These are phyloP conservation scores for Drosophila kokeensis DNA, from an alignment of 2,888 invertebrate species.

Conservation along the genomic window DNA sequence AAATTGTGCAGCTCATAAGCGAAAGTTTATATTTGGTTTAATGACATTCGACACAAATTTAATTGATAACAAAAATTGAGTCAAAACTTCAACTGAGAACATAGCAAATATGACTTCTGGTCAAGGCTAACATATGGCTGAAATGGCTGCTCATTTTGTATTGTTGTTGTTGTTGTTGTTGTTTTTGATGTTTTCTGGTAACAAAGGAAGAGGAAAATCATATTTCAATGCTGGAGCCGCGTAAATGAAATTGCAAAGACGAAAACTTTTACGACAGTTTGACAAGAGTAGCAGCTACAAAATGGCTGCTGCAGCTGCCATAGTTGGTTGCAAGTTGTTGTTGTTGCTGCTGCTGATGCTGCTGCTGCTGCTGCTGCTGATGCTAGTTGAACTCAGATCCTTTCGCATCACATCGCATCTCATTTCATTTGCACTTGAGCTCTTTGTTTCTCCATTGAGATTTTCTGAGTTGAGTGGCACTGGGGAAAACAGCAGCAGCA, in stretches of 20 bases:
- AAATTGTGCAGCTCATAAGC: background rate
- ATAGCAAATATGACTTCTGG: background rate
- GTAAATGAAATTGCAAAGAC: constrained; percentile 57
- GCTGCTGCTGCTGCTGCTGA: constrained; percentile 18
- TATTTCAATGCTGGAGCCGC: constrained; percentile 54
- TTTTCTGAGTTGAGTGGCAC: constrained; percentile 32
- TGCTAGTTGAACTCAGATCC: constrained; percentile 13
- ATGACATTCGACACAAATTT: background rate
- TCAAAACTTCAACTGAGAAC: constrained; percentile 8
- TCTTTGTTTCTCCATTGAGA: constrained; percentile 60
- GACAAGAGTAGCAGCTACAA: constrained; percentile 42
- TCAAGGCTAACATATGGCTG: constrained; percentile 13
- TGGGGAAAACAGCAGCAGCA: constrained; percentile 3
- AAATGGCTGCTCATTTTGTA: constrained; percentile 18
- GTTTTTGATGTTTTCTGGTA: constrained; percentile 5
- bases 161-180: constrained; percentile 23
- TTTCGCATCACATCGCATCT: constrained; percentile 40
- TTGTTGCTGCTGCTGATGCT: constrained; percentile 7
- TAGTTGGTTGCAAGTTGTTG: constrained; percentile 9
- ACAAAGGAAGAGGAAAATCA: constrained; percentile 46
- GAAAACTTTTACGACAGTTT: constrained; percentile 58
- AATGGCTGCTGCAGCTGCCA: constrained; percentile 26
- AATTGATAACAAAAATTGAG: background rate
- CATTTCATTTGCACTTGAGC: constrained; percentile 67
- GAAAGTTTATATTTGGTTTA: background rate